Evolutionary conservation across 2,888 invertebrate genomes (phyloP).

Genomic region (Morpho deidamia): DNA sequence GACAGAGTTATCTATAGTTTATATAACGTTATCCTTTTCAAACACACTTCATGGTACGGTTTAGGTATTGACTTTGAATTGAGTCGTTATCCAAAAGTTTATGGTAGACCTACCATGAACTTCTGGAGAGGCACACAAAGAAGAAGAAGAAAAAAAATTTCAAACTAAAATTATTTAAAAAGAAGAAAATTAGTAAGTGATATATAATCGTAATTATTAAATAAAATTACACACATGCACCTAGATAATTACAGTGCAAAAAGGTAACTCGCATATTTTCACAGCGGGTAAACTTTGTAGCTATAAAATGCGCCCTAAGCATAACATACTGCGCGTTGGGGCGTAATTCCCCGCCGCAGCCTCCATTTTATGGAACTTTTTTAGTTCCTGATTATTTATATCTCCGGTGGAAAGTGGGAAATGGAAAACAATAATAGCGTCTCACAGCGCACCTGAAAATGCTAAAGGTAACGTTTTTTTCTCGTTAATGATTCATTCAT

Average conservation of each 20-base stretch:
- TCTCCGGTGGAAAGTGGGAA: constrained; percentile 16
- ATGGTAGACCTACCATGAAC: too few relatives aligned
- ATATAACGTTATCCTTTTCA: too few relatives aligned
- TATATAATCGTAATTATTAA: too few relatives aligned
- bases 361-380: constrained; percentile 15
- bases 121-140: too few relatives aligned
- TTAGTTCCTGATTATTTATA: constrained; percentile 21
- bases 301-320: constrained; percentile 29
- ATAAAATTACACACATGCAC: not conserved
- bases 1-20: too few relatives aligned
- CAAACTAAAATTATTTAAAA: not conserved
- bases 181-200: not conserved
- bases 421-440: constrained; percentile 2
- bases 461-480: not conserved
- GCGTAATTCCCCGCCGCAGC: constrained; percentile 24
- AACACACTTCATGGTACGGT: too few relatives aligned
- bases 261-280: constrained; percentile 14
- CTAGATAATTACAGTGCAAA: not conserved
- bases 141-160: too few relatives aligned
- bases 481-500: too few relatives aligned
- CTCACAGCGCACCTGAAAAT: not conserved
- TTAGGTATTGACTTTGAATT: too few relatives aligned
- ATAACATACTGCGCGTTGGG: constrained; percentile 33
- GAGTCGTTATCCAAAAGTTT: too few relatives aligned
- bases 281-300: constrained; percentile 22